Evolutionary conservation across 2,888 invertebrate species (phyloP).

Genomic region (Cheilosia vernalis): DNA sequence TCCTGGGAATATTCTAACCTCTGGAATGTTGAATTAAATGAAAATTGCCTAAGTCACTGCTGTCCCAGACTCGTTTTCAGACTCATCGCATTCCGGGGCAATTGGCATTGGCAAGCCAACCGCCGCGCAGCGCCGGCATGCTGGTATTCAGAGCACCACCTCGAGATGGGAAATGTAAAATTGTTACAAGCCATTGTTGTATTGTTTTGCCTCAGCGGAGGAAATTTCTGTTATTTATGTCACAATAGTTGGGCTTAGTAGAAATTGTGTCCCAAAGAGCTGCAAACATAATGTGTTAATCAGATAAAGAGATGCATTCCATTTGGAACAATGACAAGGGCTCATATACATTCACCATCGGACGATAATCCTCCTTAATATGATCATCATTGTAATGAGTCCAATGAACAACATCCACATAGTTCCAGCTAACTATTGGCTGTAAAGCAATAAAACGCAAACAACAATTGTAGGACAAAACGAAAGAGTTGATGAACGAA

Average conservation of each 20-base stretch:
- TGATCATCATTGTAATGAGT: slow-evolving; percentile 24
- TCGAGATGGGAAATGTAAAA: slow-evolving; percentile 64
- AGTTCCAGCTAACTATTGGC: slow-evolving; percentile 1
- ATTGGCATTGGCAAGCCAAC: slow-evolving; percentile 60
- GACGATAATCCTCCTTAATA: slow-evolving; percentile 27
- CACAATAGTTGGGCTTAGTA: slow-evolving; percentile 17
- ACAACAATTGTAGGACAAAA: slow-evolving; percentile 10
- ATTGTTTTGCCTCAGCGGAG: slow-evolving; percentile 23
- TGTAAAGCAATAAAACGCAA: slow-evolving; percentile 18
- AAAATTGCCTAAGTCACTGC: slow-evolving; percentile 68
- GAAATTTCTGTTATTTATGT: slow-evolving; percentile 43
- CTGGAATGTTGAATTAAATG: slow-evolving; percentile 74
- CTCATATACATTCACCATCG: slow-evolving; percentile 23
- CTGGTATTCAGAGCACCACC: slow-evolving; percentile 62
- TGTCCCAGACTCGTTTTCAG: slow-evolving; percentile 71
- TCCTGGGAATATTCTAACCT: slow-evolving; percentile 72
- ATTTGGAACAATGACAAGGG: not conserved
- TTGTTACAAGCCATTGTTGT: slow-evolving; percentile 57
- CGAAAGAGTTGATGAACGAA: slow-evolving; percentile 66
- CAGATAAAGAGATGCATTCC: not conserved
- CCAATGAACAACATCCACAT: slow-evolving; percentile 40
- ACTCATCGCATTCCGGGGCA: slow-evolving; percentile 74
- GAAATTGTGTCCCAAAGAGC: not conserved
- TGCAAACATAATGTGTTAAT: slow-evolving; percentile 20
- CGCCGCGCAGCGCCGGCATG: not conserved